Conservation (phyloP, 2,888 invertebrate species). For the Steinernema hermaphroditum region DNA sequence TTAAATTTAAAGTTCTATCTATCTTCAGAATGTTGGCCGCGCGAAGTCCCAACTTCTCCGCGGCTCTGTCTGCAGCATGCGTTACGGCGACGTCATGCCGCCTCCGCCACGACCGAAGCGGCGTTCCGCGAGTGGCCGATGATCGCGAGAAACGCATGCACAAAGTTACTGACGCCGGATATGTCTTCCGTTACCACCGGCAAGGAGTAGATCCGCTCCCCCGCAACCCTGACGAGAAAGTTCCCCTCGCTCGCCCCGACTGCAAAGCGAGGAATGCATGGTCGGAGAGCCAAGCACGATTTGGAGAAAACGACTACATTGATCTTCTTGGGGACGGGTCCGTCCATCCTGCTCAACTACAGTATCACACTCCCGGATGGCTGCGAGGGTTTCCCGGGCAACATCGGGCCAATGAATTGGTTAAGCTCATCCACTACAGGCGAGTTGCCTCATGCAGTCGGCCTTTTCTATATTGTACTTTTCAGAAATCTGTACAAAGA, state of each 20-base stretch:
- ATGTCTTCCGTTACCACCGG: conserved; percentile 62
- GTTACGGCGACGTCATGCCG: conserved; percentile 34
- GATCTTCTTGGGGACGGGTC: conserved; percentile 85
- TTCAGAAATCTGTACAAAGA: conserved; percentile 57
- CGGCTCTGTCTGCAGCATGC: background rate
- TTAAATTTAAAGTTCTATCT: background rate
- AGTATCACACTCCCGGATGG: conserved; percentile 86
- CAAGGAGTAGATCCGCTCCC: conserved; percentile 61
- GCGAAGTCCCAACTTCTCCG: background rate
- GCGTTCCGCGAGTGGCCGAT: conserved; percentile 61
- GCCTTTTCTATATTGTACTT: background rate
- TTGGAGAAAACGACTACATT: conserved; percentile 65
- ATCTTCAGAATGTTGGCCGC: conserved; percentile 14
- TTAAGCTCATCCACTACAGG: conserved; percentile 65
- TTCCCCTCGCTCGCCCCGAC: conserved; percentile 53
- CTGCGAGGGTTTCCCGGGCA: conserved; percentile 83
- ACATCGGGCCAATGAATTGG: conserved; percentile 65
- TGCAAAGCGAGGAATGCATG: conserved; percentile 49
- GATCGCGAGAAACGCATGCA: conserved; percentile 55
- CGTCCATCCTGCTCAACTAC: conserved; percentile 79
- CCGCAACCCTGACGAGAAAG: conserved; percentile 54
- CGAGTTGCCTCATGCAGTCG: background rate
- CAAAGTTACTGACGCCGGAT: conserved; percentile 55
- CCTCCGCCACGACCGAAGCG: conserved; percentile 53
- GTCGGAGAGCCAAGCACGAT: conserved; percentile 44